These are phyloP conservation scores for Tanypteryx hageni DNA, from an alignment of 2,888 invertebrate species.

Conservation along the genomic window DNA sequence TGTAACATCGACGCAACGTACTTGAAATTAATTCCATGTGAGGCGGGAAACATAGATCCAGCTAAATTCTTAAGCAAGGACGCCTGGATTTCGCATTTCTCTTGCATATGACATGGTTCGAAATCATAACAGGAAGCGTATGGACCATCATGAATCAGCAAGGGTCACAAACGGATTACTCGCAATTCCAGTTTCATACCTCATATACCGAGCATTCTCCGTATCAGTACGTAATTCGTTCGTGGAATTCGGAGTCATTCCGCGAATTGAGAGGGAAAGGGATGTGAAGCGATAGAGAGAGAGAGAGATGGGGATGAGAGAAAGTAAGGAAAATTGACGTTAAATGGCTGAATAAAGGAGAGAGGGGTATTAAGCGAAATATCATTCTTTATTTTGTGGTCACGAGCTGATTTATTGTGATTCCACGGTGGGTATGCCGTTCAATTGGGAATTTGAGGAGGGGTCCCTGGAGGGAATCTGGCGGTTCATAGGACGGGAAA, in stretches of 20 bases:
- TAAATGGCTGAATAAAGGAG: not conserved
- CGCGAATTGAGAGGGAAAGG: not conserved
- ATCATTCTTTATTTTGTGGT: constrained; percentile 45
- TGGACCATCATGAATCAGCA: not conserved
- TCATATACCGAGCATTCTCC: not conserved
- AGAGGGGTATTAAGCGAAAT: constrained; percentile 20
- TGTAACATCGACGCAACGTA: no score
- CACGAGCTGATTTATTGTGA: constrained; percentile 44
- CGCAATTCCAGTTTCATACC: not conserved
- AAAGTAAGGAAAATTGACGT: not conserved
- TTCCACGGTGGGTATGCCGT: not conserved
- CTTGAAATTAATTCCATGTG: no score
- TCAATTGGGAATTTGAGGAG: constrained; percentile 17
- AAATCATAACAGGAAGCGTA: not conserved
- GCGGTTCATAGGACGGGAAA: not conserved
- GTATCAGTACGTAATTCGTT: not conserved
- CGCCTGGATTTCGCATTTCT: not conserved
- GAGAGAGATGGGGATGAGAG: not conserved
- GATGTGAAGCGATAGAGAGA: not conserved
- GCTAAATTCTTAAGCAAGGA: no score
- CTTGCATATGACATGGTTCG: not conserved
- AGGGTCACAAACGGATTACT: not conserved
- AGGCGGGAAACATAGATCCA: no score
- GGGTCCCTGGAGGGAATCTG: not conserved
- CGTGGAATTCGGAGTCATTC: not conserved